These are phyloP conservation scores for Cladopsammia gracilis DNA, from an alignment of 64 coral and sea anemone genomes.

Conservation along the genomic window DNA sequence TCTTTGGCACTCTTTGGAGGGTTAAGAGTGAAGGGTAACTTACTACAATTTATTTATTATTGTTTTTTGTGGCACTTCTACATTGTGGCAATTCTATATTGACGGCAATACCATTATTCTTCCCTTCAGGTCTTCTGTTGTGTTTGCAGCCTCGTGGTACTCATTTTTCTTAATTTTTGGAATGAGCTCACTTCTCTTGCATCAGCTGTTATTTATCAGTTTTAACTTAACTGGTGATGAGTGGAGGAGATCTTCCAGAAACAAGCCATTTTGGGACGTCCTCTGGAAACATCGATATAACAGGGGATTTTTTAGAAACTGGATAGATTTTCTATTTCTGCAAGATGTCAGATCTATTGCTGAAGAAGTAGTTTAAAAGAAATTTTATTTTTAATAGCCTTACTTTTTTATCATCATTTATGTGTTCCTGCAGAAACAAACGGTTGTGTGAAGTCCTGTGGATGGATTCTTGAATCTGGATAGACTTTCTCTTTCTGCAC, in stretches of 20 bases:
- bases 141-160: slow-evolving; percentile 81
- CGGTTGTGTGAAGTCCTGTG: too few relatives aligned
- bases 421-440: too few relatives aligned
- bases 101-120: neutral
- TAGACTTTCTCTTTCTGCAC: too few relatives aligned
- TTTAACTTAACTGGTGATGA: slow-evolving; percentile 94
- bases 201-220: slow-evolving; percentile 83
- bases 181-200: slow-evolving; percentile 73
- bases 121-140: slow-evolving; percentile 78
- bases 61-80: neutral
- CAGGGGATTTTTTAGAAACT: slow-evolving; percentile 80
- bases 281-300: slow-evolving; percentile 73
- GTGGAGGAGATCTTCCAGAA: slow-evolving; percentile 75
- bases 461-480: too few relatives aligned
- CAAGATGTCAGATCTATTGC: neutral
- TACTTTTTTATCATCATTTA: too few relatives aligned
- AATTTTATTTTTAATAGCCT: too few relatives aligned
- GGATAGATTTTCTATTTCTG: slow-evolving; percentile 69
- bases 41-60: too few relatives aligned
- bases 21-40: too few relatives aligned
- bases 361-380: slow-evolving; percentile 30
- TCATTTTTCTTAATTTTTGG: slow-evolving; percentile 76
- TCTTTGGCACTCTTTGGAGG: too few relatives aligned
- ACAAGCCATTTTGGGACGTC: slow-evolving; percentile 75
- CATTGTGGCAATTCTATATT: neutral